Evolutionary conservation across 2,797 vertebrate species (phyloP), one percentile per base, ranked within the genome.

Genomic region (Rhabdomys pumilio): DNA sequence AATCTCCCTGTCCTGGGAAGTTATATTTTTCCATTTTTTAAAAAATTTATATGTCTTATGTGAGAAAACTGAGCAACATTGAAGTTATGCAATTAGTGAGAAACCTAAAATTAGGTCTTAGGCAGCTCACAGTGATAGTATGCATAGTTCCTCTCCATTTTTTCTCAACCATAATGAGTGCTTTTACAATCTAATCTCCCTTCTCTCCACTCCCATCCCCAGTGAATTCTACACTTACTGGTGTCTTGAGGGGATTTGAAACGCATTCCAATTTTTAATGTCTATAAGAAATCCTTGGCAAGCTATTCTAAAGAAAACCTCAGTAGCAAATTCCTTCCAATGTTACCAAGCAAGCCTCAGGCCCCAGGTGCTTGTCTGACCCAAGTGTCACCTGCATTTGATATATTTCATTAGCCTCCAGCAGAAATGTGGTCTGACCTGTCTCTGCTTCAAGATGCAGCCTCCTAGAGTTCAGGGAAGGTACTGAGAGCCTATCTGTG

Each of bases 281-380:
- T 0, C 87, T 96, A 90, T 91, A 90, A 96, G 57, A 73, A 96
- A 98, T 97, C 85, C 91, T 95, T 73, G 91, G 92, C 91, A 98
- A 97, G 98, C 92, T 95, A 97, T 90, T 95, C 65, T 41, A 20
- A 90, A 91, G 88, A 57, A 95, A 92, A 47, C 93, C 90, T 97
- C 93, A 87, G 95, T 97, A 97, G 97, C 97, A 96, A 98, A 98
- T 98, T 99, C 98, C 97, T 98, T 98, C 98, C 96, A 93, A 61
- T 93, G 96, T 98, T 98, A 96, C 98, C 88, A 50, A 96, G 98
- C 96, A 38, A 55, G 98, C 98, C 98, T 96, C 0, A 87, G 97
- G 98, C 98, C 96, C 72, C 55, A 2, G 98, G 98, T 98, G 98
- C 98, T 98, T 94, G 97, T 97, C 98, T 98, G 97, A 98, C 98